These are phyloP conservation scores for Cyclopterus lumpus DNA, from an alignment of 2,797 vertebrate genomes.

Conservation along the genomic window DNA sequence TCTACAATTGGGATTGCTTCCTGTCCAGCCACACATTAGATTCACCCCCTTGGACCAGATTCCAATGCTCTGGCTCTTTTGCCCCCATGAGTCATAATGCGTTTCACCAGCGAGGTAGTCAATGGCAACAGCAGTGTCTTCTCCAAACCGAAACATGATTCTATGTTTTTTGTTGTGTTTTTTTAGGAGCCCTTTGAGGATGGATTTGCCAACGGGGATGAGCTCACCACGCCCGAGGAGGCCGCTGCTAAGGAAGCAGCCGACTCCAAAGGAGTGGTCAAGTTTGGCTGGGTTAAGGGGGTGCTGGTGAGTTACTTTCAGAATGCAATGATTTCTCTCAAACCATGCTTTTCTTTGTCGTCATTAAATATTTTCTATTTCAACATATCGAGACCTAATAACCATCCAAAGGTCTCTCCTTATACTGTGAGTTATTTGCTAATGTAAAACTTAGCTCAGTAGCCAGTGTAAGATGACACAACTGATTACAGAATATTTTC, in stretches of 20 bases:
- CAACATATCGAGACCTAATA: not conserved
- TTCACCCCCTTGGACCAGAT: not conserved
- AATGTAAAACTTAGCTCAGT: no score
- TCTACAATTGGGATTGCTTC: not conserved
- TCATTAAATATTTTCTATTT: not conserved
- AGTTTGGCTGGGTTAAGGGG: slow-evolving; percentile 99
- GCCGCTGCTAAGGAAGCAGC: slow-evolving; percentile 88
- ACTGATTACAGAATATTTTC: not conserved
- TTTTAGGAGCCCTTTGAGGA: slow-evolving; percentile 97
- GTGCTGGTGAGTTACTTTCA: slow-evolving; percentile 89
- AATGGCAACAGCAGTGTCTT: not conserved
- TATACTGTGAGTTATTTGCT: not conserved
- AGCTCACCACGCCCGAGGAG: slow-evolving; percentile 93
- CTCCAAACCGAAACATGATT: not conserved
- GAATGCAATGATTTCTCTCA: not conserved
- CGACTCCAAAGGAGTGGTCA: slow-evolving; percentile 94
- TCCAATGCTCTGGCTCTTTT: not conserved
- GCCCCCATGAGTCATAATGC: no score
- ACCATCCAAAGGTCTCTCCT: not conserved
- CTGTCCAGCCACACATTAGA: not conserved
- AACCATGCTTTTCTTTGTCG: not conserved
- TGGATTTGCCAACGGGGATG: slow-evolving; percentile 96
- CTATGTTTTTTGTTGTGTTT: not conserved
- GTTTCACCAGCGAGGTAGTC: not conserved
- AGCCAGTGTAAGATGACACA: no score